phyloP scores from a whole-genome alignment of 2,113 vertebrate species.

The Calonectris borealis region DNA sequence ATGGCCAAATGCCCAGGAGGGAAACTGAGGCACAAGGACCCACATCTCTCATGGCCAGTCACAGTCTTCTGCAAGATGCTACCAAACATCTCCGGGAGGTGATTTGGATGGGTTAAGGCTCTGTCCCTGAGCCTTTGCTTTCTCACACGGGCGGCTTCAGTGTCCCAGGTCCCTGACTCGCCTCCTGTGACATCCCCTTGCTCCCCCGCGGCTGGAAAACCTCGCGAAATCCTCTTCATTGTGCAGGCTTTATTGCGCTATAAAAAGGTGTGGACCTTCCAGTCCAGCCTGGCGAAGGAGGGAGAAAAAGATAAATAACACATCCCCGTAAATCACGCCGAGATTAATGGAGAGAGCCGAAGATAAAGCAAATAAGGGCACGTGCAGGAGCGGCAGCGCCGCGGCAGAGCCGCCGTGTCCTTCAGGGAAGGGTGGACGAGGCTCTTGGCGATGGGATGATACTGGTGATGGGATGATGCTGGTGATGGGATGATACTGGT shows the following conservation, averaged over 20 bases:
- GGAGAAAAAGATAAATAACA: background rate
- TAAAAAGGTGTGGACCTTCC: slow-evolving; percentile 53
- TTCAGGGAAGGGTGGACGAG: background rate
- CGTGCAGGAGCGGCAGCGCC: background rate
- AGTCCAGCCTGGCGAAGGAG: background rate
- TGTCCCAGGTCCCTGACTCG: background rate
- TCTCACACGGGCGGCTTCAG: fast-evolving
- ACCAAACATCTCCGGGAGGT: background rate
- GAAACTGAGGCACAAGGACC: background rate
- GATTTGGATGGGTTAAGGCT: background rate
- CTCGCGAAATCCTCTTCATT: slow-evolving; percentile 3
- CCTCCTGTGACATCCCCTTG: background rate
- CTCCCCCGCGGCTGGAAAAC: background rate
- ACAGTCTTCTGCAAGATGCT: background rate
- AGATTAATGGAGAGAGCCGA: slow-evolving; percentile 21
- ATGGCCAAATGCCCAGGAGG: background rate
- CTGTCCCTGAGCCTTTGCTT: background rate
- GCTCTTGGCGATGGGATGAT: fast-evolving
- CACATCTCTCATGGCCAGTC: background rate
- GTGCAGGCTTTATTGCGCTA: background rate
- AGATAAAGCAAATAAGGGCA: slow-evolving; percentile 10
- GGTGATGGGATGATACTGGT: fast-evolving
- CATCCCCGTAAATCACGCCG: background rate
- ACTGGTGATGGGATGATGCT: fast-evolving
- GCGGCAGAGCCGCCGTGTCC: background rate